Conservation (phyloP, 2,113 vertebrate species). For the Pangasianodon hypophthalmus region DNA sequence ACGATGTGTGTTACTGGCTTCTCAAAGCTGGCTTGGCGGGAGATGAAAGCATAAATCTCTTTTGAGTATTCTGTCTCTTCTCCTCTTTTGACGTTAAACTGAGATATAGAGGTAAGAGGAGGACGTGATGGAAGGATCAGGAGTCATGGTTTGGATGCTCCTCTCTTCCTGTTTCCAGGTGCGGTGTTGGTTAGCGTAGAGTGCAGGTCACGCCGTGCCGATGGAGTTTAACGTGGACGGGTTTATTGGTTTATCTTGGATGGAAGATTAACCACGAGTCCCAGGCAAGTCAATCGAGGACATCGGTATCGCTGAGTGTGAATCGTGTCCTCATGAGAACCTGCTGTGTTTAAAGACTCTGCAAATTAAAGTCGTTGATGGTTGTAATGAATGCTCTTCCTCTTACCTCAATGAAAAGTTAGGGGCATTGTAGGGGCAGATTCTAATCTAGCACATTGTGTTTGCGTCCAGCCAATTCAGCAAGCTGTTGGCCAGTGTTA, state of each 20-base stretch:
- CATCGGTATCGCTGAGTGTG: not conserved
- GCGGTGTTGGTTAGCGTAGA: not conserved
- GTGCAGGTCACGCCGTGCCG: not conserved
- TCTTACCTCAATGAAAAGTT: not conserved
- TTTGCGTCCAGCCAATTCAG: not conserved
- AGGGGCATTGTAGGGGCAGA: not conserved
- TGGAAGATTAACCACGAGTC: not conserved
- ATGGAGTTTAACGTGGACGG: not conserved
- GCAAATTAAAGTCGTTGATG: not conserved
- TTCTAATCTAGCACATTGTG: not conserved
- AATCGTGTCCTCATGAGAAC: not conserved
- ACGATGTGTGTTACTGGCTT: not conserved
- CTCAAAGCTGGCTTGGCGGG: slow-evolving; percentile 37
- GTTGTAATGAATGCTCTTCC: not conserved
- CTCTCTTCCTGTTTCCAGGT: not conserved
- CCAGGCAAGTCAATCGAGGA: not conserved
- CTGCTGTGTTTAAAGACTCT: not conserved
- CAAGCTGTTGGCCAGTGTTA: not conserved
- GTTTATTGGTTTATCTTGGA: not conserved
- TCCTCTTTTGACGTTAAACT: not conserved
- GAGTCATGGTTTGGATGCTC: not conserved
- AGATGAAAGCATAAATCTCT: slow-evolving; percentile 23
- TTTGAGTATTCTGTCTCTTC: not conserved
- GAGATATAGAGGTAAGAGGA: not conserved
- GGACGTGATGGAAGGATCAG: not conserved